phyloP scores from a whole-genome alignment of 2,797 vertebrate species.

The Enteromius thamalakanensis region DNA sequence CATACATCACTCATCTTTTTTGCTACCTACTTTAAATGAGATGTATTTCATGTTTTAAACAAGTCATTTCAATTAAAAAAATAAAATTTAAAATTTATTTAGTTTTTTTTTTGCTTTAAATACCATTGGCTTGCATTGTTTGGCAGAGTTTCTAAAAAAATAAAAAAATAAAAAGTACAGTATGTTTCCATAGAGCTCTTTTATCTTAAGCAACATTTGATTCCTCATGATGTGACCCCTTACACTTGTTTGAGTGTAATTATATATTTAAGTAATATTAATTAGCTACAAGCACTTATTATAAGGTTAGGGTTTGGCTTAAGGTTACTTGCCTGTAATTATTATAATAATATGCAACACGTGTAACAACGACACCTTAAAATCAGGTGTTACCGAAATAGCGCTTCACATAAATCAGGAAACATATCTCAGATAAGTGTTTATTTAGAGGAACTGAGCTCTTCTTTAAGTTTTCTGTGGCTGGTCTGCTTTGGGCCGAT shows the following conservation, averaged over 20 bases:
- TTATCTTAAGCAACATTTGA: background rate
- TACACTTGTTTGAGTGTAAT: background rate
- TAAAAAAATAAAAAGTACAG: background rate
- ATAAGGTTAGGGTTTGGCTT: background rate
- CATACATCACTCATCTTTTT: background rate
- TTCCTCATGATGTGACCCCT: background rate
- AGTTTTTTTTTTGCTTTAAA: background rate
- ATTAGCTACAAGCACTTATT: background rate
- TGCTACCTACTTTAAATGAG: background rate
- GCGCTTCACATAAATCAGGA: background rate
- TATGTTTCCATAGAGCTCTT: background rate
- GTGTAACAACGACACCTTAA: background rate
- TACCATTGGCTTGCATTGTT: background rate
- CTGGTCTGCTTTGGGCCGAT: background rate
- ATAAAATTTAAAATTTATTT: too few relatives aligned
- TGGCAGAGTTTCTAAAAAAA: background rate
- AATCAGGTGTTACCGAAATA: background rate
- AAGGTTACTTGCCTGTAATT: background rate
- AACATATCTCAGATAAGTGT: background rate
- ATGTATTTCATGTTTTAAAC: background rate
- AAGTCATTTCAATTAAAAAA: background rate
- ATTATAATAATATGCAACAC: background rate
- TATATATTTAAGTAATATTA: background rate
- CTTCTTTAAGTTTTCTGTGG: constrained; percentile 12
- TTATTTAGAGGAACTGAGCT: constrained; percentile 22